Conservation (phyloP, 2,113 vertebrate species). For the Tragulus kanchil region DNA sequence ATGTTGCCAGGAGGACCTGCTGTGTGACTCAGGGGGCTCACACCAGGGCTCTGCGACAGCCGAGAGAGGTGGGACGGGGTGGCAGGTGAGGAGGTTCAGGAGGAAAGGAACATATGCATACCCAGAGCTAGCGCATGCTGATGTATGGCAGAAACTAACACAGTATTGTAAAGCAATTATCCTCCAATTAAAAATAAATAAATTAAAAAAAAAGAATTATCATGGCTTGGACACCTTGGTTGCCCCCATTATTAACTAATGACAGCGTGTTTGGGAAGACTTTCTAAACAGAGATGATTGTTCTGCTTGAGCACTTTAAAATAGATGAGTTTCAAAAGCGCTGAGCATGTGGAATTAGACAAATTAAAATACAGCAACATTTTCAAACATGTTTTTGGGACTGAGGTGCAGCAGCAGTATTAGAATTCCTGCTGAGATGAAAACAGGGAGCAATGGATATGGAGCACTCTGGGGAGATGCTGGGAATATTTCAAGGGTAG, state of each 20-base stretch:
- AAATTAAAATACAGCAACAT: constrained; percentile 27
- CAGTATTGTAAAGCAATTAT: not conserved
- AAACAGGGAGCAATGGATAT: not conserved
- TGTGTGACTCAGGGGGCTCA: not conserved
- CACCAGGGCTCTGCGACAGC: not conserved
- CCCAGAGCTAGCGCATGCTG: not conserved
- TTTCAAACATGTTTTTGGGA: not conserved
- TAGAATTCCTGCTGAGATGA: constrained; percentile 8
- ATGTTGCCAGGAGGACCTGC: not conserved
- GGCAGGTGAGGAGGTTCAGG: not conserved
- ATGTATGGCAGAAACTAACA: not conserved
- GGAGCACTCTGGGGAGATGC: not conserved
- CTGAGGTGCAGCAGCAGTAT: not conserved
- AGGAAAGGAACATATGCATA: not conserved
- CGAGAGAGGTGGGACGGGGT: not conserved
- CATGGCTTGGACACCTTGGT: not conserved
- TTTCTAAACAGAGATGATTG: constrained; percentile 27
- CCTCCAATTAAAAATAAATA: not conserved
- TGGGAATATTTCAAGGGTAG: not conserved
- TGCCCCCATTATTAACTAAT: constrained; percentile 40
- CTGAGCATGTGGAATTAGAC: not conserved
- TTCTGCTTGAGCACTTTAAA: constrained; percentile 45
- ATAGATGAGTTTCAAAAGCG: constrained; percentile 31
- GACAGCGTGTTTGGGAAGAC: not conserved
- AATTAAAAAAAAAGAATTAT: not conserved